Base-by-base conservation (phyloP, 2,888 invertebrate species). In the Alloplasta piceator region DNA sequence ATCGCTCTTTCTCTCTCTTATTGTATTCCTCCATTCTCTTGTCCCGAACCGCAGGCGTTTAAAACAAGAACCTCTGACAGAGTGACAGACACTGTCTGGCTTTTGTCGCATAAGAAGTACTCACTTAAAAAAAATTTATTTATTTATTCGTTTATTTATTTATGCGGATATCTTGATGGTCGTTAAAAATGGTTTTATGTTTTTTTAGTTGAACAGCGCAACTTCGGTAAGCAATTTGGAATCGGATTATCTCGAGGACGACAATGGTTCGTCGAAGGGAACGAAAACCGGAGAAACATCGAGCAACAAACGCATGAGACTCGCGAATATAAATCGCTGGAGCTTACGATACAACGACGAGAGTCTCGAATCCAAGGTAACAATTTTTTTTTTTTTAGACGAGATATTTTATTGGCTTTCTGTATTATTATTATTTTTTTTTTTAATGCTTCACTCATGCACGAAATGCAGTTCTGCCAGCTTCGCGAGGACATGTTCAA, bases 401-500 rank as follows among this genome's bases (percentile, higher is more conserved):
- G 26, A 7, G 1, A 26, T 26, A 26, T 58, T 48, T 14, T 64
- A 61, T 56, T 26, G 26, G 56, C 78, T 46, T 12, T 38, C 41
- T 64, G 26, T 4, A 58, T 48, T 12, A 41, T 55, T 10, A 9
- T 56, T 41, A 6, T 14, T 26, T 74, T 46, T 61, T 46, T 50
- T 48, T 63, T 46, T 61, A 12, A 46, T 6, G 7, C 7, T 7
- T 26, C 36, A 71, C 41, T 71, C 75, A 80, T 82, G 82, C 86
- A 83, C 79, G 60, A 92, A 92, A 60, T 89, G 26, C 26, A 94
- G 94, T 98, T 98, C 92, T 96, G 96, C 82, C 95, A 96, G 89
- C 94, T 97, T 74, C 95, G 97, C 72, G 98, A 98, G 93, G 96
- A 96, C 87, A 98, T 98, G 95, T 98, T 98, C 93, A 97, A 98